These are phyloP conservation scores for Mythimna pallens DNA, from an alignment of 2,888 invertebrate species.

Conservation along the genomic window DNA sequence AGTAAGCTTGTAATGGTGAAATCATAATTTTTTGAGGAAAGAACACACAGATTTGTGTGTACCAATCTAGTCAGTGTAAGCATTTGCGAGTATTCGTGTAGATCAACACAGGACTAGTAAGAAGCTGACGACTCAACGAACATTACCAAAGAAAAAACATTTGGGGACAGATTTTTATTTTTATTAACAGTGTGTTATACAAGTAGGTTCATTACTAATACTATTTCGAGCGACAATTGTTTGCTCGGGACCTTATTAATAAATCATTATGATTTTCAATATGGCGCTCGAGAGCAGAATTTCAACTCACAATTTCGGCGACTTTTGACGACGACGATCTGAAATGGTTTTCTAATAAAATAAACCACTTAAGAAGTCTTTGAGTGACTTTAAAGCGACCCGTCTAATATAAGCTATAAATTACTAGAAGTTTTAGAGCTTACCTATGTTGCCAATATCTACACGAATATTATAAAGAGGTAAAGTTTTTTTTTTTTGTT, in stretches of 20 bases:
- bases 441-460: conserved; percentile 4
- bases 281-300: not conserved
- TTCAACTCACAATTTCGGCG: not conserved
- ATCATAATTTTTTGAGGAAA: too few species aligned
- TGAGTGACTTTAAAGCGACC: not conserved
- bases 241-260: not conserved
- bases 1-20: too few species aligned
- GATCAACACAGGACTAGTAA: too few species aligned
- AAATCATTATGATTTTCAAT: conserved; percentile 13
- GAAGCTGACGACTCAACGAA: too few species aligned
- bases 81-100: too few species aligned
- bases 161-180: too few species aligned
- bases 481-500: too few species aligned
- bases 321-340: conserved; percentile 5
- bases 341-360: conserved; percentile 36
- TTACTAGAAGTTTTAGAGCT: not conserved
- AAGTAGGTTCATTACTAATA: not conserved
- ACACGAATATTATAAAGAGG: too few species aligned
- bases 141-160: too few species aligned
- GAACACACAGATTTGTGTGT: too few species aligned
- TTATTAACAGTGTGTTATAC: not conserved
- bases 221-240: not conserved
- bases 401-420: conserved; percentile 18
- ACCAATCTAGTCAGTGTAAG: too few species aligned
- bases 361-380: not conserved